Conservation (phyloP, 2,888 invertebrate species). For the Listrodromus nycthemerus region DNA sequence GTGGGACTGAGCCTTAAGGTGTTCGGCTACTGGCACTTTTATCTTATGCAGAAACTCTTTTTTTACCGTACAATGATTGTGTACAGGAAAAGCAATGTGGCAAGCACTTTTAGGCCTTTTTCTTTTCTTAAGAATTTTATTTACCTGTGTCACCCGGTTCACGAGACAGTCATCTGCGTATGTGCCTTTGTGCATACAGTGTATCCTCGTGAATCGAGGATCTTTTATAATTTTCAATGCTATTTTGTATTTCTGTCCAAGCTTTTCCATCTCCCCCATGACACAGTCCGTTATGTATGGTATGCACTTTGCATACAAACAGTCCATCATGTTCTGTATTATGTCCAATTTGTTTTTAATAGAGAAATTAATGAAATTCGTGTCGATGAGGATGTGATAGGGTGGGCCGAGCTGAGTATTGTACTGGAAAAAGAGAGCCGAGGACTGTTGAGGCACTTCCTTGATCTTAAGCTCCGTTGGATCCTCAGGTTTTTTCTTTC, state of each 20-base stretch:
- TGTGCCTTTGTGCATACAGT: constrained; percentile 98
- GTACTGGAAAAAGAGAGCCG: constrained; percentile 98
- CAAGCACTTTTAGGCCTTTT: too few species aligned
- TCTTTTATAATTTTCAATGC: constrained; percentile 98
- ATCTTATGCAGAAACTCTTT: neutral
- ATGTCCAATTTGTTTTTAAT: constrained; percentile 99
- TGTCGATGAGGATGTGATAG: constrained; percentile 97
- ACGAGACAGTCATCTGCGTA: constrained; percentile 99
- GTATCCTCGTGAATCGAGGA: constrained; percentile 95
- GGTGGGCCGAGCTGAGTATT: constrained; percentile 99
- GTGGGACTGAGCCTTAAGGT: too few species aligned
- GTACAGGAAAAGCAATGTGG: too few species aligned
- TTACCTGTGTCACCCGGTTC: constrained; percentile 94
- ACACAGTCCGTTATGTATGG: constrained; percentile 99
- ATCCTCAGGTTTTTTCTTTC: constrained; percentile 90
- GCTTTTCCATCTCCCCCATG: constrained; percentile 97
- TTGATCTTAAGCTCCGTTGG: constrained; percentile 91
- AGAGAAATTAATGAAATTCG: constrained; percentile 99
- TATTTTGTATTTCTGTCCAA: constrained; percentile 97
- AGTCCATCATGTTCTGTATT: constrained; percentile 99
- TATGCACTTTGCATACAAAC: constrained; percentile 98
- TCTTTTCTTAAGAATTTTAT: too few species aligned
- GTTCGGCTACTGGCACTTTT: too few species aligned
- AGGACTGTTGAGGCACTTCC: constrained; percentile 94
- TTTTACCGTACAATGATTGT: too few species aligned